Base-by-base conservation (phyloP, 2,113 vertebrate species). In the Rhodinocichla rosea region DNA sequence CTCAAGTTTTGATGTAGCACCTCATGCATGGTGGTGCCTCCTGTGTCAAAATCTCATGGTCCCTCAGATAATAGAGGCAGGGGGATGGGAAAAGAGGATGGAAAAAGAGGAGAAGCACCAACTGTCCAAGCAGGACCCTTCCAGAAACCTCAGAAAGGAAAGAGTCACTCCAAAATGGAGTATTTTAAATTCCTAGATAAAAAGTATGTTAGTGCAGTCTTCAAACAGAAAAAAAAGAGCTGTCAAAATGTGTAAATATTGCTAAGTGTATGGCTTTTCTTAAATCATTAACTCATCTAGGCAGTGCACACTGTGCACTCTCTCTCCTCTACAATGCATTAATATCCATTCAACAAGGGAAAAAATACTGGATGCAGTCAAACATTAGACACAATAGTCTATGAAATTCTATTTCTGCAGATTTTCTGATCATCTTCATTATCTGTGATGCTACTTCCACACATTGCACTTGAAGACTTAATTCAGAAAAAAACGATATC, bases 11-110 rank as follows among this genome's bases (percentile, higher is more conserved):
- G 19, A 7, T 74, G 45, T 21, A 35, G 24, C 40, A 40, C 44
- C 6, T 55, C 37, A 7, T 14, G 18, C 13, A 26, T 1, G 5
- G 30, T 37, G 32, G 26, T 83, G 52, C 21, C 32, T 63, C 4
- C 13, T 45, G 20, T 3, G 14, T 28, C 37, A 7, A 16, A 53
- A 35, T 9, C 21, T 42, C 10, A 3, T 0, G 1, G 9, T 24
- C 14, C 76, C 33, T 88, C 37, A 22, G 47, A 10, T 32, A 71
- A 7, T n/a, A 70, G 55, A 23, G 11, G 13, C 30, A 77, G 24
- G 10, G 57, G 37, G 26, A 56, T 0, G 0, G 9, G 33, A 24
- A 68, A 68, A 17, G 13, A 53, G 45, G 24, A 49, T 0, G 0
- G 8, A 27, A 23, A 63, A 64, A 74, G n/a, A 94, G 27, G 28